Base-by-base conservation (phyloP, 2,113 vertebrate species). In the Colossoma macropomum region DNA sequence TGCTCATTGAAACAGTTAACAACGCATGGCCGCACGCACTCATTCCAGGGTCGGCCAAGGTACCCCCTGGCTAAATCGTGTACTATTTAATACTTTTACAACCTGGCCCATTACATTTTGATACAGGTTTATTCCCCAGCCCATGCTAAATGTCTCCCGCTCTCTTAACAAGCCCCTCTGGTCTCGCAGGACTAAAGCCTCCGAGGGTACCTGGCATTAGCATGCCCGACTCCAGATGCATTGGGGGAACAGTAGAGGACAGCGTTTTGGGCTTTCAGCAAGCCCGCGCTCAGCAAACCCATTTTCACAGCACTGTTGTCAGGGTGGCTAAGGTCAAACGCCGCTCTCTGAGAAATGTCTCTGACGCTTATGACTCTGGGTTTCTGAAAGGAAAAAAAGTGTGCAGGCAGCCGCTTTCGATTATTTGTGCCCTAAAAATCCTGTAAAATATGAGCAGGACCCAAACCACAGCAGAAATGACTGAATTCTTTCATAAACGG, bases 401-500 rank as follows among this genome's bases (percentile, higher is more conserved):
- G 63, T n/a, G 15, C 79, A 77, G 30, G 32, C 94, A 94, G 91
- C 89, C 91, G 92, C 89, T 94, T 94, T 92, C 88, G 90, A 94
- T 95, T 93, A 93, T 90, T 89, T 91, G 87, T 91, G 91, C 93
- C 93, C 92, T 92, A 92, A 92, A 92, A 92, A 92, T 90, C 91
- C 90, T 88, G 90, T 91, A 92, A 93, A 88, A 86, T 62, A 91
- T 90, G 88, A 93, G 86, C 90, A 89, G 91, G 91, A 90, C 89
- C 90, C 88, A 93, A 94, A 93, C 93, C 93, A 90, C 93, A 92
- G 92, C 90, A 89, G 91, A 94, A 94, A 92, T 91, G 77, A 93
- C 89, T 88, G 89, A 93, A 94, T 93, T 94, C 89, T 91, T 94
- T 92, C 87, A 92, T 91, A 92, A 93, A 91, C 89, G 89, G 85